These are phyloP conservation scores for Willisornis vidua DNA, from an alignment of 2,113 vertebrate species.

Conservation along the genomic window DNA sequence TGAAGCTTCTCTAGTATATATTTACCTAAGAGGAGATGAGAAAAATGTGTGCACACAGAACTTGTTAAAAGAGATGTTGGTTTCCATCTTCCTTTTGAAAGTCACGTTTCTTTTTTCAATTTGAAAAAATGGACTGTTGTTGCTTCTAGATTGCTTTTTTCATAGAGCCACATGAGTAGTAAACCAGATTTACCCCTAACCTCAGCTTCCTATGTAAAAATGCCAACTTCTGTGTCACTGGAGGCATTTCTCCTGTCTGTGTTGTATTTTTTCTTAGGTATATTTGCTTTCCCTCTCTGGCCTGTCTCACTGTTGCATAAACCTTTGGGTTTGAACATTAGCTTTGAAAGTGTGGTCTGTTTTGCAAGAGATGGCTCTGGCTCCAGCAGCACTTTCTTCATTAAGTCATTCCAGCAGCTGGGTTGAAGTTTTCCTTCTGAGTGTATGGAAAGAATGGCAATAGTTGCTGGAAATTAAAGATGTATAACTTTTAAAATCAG, in stretches of 20 bases:
- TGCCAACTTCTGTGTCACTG: not conserved
- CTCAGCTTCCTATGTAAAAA: not conserved
- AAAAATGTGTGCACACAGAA: not conserved
- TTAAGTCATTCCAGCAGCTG: not conserved
- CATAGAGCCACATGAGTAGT: not conserved
- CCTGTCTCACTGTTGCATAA: not conserved
- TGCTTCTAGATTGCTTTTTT: not conserved
- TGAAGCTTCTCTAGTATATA: not conserved
- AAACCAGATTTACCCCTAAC: not conserved
- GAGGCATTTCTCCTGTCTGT: not conserved
- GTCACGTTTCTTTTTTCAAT: not conserved
- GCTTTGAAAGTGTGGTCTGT: not conserved
- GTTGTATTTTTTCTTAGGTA: not conserved
- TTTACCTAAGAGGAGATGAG: not conserved
- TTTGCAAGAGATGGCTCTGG: not conserved
- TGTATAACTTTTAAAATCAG: not conserved
- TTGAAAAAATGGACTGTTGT: not conserved
- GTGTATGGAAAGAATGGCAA: slow-evolving; percentile 13
- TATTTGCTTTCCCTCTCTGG: not conserved
- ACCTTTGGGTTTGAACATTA: not conserved
- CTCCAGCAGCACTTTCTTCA: not conserved
- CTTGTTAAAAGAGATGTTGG: not conserved
- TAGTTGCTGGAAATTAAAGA: slow-evolving; percentile 1
- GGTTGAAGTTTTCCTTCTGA: slow-evolving; percentile 22
- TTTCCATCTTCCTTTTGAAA: not conserved